Conservation (phyloP, 92 coral and sea anemone species). For the Zoanthus sansibaricus region DNA sequence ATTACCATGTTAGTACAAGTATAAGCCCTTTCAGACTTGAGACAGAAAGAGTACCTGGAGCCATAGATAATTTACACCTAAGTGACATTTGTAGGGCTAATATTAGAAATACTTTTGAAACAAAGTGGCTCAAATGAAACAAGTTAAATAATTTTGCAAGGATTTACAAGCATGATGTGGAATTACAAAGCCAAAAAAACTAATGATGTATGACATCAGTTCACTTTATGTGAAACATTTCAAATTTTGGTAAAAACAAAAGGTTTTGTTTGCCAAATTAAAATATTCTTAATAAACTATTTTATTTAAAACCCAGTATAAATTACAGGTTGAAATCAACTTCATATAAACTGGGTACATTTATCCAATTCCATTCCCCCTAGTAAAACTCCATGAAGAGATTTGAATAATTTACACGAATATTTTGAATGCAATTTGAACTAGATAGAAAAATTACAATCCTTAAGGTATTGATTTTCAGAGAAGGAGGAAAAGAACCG, state of each 20-base stretch:
- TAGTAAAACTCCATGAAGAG: background rate
- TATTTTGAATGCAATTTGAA: conserved; percentile 8
- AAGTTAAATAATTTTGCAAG: background rate
- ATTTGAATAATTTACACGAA: background rate
- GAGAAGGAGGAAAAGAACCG: background rate
- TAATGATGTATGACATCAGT: background rate
- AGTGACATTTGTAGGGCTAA: background rate
- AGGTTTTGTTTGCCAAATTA: background rate
- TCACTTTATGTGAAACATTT: background rate
- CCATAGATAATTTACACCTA: background rate
- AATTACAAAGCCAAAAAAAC: background rate
- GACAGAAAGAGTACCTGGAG: background rate
- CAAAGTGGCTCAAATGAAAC: background rate
- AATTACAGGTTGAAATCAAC: background rate
- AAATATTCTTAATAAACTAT: background rate
- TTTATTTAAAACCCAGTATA: conserved; percentile 7
- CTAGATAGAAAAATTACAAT: background rate
- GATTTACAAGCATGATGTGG: background rate
- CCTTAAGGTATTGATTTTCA: background rate
- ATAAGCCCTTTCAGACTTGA: too few relatives aligned
- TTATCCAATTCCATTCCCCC: background rate
- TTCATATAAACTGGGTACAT: background rate
- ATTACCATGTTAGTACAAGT: too few relatives aligned
- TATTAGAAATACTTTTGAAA: background rate
- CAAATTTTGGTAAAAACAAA: background rate